A percentile compares a stretch with the other conserved stretches of the same genome.
Conservation (phyloP, 2,888 invertebrate species). For the Eulithis prunata region DNA sequence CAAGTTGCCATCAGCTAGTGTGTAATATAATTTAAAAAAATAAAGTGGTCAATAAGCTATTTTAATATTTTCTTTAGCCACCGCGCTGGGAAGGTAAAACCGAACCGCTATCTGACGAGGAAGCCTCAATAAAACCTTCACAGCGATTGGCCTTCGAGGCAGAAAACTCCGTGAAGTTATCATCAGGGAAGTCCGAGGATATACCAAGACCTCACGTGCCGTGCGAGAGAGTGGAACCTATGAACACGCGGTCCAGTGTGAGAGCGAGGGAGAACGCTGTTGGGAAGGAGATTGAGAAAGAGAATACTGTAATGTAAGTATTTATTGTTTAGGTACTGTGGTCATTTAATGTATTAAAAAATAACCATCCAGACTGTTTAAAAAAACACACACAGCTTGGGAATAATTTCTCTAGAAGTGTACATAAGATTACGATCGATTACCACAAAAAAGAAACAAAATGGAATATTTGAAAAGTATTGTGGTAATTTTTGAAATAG, state of each 20-base stretch:
- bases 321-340: not conserved
- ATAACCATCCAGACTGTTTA: no score
- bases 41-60: no score
- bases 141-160: constrained; percentile 48
- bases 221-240: constrained; percentile 19
- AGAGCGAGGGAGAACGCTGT: constrained; percentile 8
- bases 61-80: constrained; percentile 19
- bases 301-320: constrained; percentile 20
- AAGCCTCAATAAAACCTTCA: constrained; percentile 41
- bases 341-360: no score
- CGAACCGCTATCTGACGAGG: constrained; percentile 66
- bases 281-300: constrained; percentile 15
- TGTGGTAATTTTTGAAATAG: no score
- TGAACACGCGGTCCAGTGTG: constrained; percentile 12
- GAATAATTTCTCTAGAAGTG: no score
- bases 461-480: no score
- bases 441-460: no score
- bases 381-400: no score
- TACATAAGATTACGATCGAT: no score
- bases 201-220: constrained; percentile 19
- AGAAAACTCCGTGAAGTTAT: constrained; percentile 44
- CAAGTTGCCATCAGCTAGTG: no score
- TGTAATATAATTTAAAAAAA: not conserved
- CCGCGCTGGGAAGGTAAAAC: constrained; percentile 65
- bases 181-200: constrained; percentile 60